Percentiles rank a stretch among this genome's conserved stretches.
These are phyloP conservation scores for Turritopsis dohrnii DNA, from an alignment of 30 jellyfish, hydroid and myxozoan species.

Conservation along the genomic window DNA sequence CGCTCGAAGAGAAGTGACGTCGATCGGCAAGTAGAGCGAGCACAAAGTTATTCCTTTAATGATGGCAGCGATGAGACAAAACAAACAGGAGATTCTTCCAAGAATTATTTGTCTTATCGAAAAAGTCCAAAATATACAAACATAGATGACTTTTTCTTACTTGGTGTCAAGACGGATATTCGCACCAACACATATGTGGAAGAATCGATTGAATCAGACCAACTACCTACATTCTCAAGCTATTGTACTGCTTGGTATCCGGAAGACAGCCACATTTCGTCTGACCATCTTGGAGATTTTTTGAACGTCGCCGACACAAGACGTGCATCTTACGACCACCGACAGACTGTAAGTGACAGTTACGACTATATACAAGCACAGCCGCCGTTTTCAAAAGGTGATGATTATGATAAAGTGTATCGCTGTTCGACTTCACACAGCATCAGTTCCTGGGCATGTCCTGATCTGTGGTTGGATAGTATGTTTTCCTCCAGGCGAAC, in stretches of 20 bases:
- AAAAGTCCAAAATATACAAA: neutral
- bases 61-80: neutral
- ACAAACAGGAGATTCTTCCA: neutral
- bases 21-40: neutral
- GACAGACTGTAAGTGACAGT: slow-evolving; percentile 52
- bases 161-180: neutral
- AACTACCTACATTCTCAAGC: neutral
- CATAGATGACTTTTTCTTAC: slow-evolving; percentile 8
- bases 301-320: neutral
- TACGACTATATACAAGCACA: slow-evolving; percentile 72
- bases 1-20: neutral
- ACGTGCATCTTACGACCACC: neutral
- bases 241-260: neutral
- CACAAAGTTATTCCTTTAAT: neutral
- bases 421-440: slow-evolving; percentile 77
- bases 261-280: neutral
- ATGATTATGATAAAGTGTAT: slow-evolving; percentile 52
- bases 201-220: neutral
- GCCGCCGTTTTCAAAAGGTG: slow-evolving; percentile 87
- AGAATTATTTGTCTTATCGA: neutral
- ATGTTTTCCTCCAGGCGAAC: slow-evolving; percentile 28
- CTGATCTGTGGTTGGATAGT: slow-evolving; percentile 74
- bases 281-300: neutral
- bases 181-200: too few relatives aligned
- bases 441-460: slow-evolving; percentile 72